Conservation (phyloP, 2,888 invertebrate genomes). For the Mechanitis mazaeus region DNA sequence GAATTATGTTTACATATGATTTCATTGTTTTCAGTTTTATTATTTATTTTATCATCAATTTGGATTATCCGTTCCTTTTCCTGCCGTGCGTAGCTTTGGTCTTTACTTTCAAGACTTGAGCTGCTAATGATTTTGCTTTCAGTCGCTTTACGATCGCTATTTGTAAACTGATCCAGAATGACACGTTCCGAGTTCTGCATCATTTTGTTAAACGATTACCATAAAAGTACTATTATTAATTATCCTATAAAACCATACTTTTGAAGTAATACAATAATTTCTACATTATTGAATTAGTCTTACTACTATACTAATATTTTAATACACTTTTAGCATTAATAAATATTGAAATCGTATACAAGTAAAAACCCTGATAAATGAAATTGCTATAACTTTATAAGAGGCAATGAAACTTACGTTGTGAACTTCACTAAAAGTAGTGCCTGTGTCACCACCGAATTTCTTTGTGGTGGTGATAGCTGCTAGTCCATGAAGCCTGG, state of each 20-base stretch:
- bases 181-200: slow-evolving; percentile 61
- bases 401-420: slow-evolving; percentile 43
- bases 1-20: slow-evolving; percentile 9
- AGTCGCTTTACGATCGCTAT: slow-evolving; percentile 51
- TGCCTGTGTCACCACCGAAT: slow-evolving; percentile 65
- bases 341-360: too few species aligned
- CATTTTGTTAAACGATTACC: too few species aligned
- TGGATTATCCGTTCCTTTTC: slow-evolving; percentile 21
- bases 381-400: slow-evolving; percentile 12
- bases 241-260: too few species aligned
- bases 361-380: background rate
- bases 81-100: slow-evolving; percentile 25
- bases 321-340: too few species aligned
- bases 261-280: too few species aligned
- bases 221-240: too few species aligned
- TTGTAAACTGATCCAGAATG: slow-evolving; percentile 63
- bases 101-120: slow-evolving; percentile 29
- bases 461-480: slow-evolving; percentile 69
- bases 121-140: slow-evolving; percentile 38
- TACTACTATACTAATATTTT: too few species aligned
- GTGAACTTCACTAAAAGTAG: slow-evolving; percentile 52
- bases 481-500: slow-evolving; percentile 64
- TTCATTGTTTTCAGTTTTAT: slow-evolving; percentile 10
- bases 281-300: too few species aligned
- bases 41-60: slow-evolving; percentile 24